phyloP scores from a whole-genome alignment of 2,113 vertebrate genomes.

The Salminus brasiliensis region DNA sequence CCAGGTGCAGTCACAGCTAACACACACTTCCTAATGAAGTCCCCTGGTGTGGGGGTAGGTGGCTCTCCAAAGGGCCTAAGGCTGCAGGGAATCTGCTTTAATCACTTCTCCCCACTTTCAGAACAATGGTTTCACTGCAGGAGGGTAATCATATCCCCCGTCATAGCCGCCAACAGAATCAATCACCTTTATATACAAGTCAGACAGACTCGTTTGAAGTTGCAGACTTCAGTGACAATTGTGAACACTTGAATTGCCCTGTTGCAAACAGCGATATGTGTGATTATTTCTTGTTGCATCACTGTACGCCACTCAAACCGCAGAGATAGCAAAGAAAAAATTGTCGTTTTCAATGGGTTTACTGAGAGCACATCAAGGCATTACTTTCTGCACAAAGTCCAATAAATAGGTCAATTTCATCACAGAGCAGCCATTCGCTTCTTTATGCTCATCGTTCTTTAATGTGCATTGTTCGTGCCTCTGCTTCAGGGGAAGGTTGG shows the following conservation, averaged over 20 bases:
- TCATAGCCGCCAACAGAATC: background rate
- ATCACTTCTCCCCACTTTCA: background rate
- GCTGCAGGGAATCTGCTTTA: slow-evolving; percentile 14
- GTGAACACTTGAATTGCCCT: background rate
- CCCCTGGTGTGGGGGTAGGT: slow-evolving; percentile 22
- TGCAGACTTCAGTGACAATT: background rate
- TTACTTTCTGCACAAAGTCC: background rate
- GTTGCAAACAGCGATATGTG: background rate
- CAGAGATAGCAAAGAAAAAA: background rate
- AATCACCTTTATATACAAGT: background rate
- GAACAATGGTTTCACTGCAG: background rate
- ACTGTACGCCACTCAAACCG: background rate
- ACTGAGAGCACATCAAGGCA: background rate
- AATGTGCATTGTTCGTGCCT: slow-evolving; percentile 1
- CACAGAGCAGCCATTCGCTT: background rate
- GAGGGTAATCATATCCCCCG: background rate
- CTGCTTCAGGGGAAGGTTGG: background rate
- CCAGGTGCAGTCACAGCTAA: slow-evolving; percentile 22
- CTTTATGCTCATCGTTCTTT: background rate
- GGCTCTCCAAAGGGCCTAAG: background rate
- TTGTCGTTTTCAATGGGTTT: background rate
- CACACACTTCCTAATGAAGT: slow-evolving; percentile 40
- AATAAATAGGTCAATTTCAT: background rate
- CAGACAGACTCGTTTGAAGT: background rate
- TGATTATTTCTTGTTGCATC: background rate